Evolutionary conservation across 2,113 vertebrate species (phyloP), one percentile per base, ranked within the genome.

Genomic region (Ramphastos sulfuratus): DNA sequence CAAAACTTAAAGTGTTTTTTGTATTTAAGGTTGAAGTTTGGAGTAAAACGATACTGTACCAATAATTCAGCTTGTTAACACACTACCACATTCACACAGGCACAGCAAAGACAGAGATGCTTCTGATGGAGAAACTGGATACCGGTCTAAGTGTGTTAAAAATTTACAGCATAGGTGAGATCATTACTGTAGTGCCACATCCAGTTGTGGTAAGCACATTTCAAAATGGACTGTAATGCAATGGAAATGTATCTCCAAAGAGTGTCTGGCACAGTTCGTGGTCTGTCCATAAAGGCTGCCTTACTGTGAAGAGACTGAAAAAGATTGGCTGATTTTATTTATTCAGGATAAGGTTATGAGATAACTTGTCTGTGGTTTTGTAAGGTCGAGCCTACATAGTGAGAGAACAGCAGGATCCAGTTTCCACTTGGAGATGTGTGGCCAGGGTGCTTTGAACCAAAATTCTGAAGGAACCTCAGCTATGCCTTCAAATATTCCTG

Each of bases 1-100:
- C 84, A 86, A 93, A 75, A 88, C 75, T 93, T 78, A 67, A 90
- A 96, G 89, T 86, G 83, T 94, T 96, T 94, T 90, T 94, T 90
- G 91, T 85, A 76, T 89, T 83, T 73, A 81, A 89, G 79, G 39
- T 44, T 85, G 82, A 93, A 93, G 90, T 93, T 95, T 91, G 72
- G 44, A 88, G 95, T 93, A 96, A 96, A 96, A 92, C 0, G 85
- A 96, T 94, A 91, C 93, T 85, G 14, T 59, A 80, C 81, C 85
- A 97, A 90, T 96, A 91, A 92, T 87, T 93, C 56, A 75, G 64
- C 87, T 91, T 91, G 64, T 89, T 91, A 91, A 90, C 39, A 55
- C 0, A 3, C 91, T 93, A 90, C 93, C 20, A 69, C 78, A 75
- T 91, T 63, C 50, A 83, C 25, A 44, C 74, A 85, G 37, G 89